A percentile compares a stretch with the other conserved stretches of the same genome.
Conservation (phyloP, 1,140 invertebrate genomes). For the Drosophila paulistorum region DNA sequence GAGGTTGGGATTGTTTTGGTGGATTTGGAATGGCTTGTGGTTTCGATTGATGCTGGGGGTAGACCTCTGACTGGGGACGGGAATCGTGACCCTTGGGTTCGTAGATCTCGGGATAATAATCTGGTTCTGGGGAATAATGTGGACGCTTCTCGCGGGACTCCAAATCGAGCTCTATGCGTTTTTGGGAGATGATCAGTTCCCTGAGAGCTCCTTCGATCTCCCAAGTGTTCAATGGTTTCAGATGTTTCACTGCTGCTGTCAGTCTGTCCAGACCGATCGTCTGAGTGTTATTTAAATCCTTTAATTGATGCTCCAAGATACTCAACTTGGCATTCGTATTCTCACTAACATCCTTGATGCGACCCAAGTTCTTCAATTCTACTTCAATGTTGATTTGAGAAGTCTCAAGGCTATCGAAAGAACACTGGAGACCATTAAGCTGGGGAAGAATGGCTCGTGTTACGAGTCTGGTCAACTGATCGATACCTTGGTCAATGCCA, state of each 20-base stretch:
- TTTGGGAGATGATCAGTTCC: constrained; percentile 65
- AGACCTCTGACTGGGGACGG: background rate
- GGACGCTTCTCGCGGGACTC: constrained; percentile 39
- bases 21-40: background rate
- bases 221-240: constrained; percentile 55
- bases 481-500: constrained; percentile 47
- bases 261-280: constrained; percentile 32
- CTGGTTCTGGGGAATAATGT: background rate
- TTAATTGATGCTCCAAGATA: constrained; percentile 37
- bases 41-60: background rate
- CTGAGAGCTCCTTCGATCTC: constrained; percentile 54
- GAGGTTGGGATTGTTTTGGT: background rate
- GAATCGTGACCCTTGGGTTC: background rate
- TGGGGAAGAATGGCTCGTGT: constrained; percentile 57
- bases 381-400: constrained; percentile 66
- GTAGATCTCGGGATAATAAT: background rate
- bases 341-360: constrained; percentile 45
- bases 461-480: constrained; percentile 53
- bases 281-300: constrained; percentile 54
- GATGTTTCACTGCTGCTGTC: constrained; percentile 30
- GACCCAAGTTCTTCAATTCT: constrained; percentile 47
- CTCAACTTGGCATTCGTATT: constrained; percentile 47
- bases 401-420: constrained; percentile 60
- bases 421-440: constrained; percentile 60
- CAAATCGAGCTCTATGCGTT: constrained; percentile 61